Percentiles rank a stretch among this genome's conserved stretches.
Conservation (phyloP, 2,888 invertebrate genomes). For the Diaprepes abbreviatus region DNA sequence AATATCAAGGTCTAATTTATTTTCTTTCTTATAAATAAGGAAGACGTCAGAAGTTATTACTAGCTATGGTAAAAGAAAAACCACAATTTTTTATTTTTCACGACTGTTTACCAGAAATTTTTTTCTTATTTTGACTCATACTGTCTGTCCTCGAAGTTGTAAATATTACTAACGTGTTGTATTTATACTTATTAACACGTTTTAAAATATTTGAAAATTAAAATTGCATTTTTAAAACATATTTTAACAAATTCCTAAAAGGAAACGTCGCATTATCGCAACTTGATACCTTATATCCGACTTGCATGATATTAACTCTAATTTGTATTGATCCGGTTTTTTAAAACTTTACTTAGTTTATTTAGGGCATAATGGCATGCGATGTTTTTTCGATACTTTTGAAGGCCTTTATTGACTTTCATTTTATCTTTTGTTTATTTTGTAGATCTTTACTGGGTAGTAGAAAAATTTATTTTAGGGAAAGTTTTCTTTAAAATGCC, state of each 20-base stretch:
- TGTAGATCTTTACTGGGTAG: neutral
- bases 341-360: slow-evolving; percentile 20
- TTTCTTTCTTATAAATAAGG: too few species aligned
- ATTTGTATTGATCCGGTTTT: slow-evolving; percentile 29
- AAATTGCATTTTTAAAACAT: slow-evolving; percentile 60
- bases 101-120: too few species aligned
- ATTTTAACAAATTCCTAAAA: slow-evolving; percentile 39
- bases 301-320: slow-evolving; percentile 31
- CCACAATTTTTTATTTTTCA: too few species aligned
- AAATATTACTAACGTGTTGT: too few species aligned
- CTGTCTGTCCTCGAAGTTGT: too few species aligned
- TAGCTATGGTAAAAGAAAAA: too few species aligned
- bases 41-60: too few species aligned
- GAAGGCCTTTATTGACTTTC: slow-evolving; percentile 5
- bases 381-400: slow-evolving; percentile 34
- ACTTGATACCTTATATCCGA: slow-evolving; percentile 18
- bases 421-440: slow-evolving; percentile 10
- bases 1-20: too few species aligned
- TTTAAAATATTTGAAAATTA: too few species aligned
- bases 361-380: slow-evolving; percentile 38
- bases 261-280: slow-evolving; percentile 20
- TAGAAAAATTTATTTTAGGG: too few species aligned
- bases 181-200: too few species aligned
- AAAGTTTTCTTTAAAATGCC: too few species aligned
- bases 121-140: slow-evolving; percentile 13